These are phyloP conservation scores for Condylura cristata DNA, from an alignment of 2,113 vertebrate species.

Conservation along the genomic window DNA sequence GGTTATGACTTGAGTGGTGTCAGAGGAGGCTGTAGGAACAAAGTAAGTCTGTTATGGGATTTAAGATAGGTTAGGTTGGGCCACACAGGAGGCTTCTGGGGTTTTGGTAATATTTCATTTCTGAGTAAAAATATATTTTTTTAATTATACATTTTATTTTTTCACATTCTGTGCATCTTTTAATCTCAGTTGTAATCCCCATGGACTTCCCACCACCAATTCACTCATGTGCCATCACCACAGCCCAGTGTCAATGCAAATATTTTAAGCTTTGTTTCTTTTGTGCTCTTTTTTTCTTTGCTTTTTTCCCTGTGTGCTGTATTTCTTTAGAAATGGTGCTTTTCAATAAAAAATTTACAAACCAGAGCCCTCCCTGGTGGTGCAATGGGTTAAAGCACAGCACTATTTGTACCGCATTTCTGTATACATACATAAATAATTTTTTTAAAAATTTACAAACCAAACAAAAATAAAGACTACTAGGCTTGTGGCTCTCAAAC, in stretches of 20 bases:
- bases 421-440: too few relatives aligned
- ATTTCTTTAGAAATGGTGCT: not conserved
- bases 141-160: too few relatives aligned
- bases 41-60: not conserved
- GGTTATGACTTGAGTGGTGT: not conserved
- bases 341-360: constrained; percentile 7
- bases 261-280: not conserved
- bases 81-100: not conserved
- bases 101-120: not conserved
- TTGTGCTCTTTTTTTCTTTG: not conserved
- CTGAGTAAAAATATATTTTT: too few relatives aligned
- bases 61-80: not conserved
- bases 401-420: too few relatives aligned
- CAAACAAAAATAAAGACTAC: not conserved
- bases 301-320: not conserved
- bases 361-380: too few relatives aligned
- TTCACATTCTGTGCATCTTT: too few relatives aligned
- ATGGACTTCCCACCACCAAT: too few relatives aligned
- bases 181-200: too few relatives aligned
- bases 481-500: not conserved
- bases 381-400: too few relatives aligned
- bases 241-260: too few relatives aligned
- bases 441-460: not conserved
- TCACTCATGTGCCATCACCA: too few relatives aligned
- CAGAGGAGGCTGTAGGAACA: not conserved